A percentile compares a stretch with the other conserved stretches of the same genome.
Evolutionary conservation across 2,113 vertebrate genomes (phyloP).

Genomic region (Tor tambroides): DNA sequence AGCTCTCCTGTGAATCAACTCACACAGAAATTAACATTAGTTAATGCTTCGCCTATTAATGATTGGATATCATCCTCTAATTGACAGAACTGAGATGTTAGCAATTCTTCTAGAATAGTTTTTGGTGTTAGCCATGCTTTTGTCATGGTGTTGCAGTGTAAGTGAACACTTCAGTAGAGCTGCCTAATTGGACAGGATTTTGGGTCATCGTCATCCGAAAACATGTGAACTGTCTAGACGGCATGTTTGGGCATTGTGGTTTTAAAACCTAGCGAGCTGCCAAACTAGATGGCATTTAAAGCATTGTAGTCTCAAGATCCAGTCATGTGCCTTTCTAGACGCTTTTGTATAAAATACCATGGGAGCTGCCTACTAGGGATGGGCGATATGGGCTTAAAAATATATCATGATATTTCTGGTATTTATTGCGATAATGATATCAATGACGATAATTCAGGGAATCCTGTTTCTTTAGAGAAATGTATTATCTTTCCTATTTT

Average conservation of each 20-base stretch:
- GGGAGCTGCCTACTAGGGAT: background rate
- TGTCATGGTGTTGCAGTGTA: background rate
- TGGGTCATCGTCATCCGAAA: background rate
- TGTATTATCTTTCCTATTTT: too few relatives aligned
- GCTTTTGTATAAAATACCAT: background rate
- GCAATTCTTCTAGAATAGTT: background rate
- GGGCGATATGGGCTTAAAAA: too few relatives aligned
- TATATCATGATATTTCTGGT: too few relatives aligned
- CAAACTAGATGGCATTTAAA: background rate
- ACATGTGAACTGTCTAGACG: background rate
- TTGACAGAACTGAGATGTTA: constrained; percentile 1
- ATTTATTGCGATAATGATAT: too few relatives aligned
- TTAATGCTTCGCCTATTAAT: background rate
- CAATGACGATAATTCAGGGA: too few relatives aligned
- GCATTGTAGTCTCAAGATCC: too few relatives aligned
- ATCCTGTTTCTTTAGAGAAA: too few relatives aligned
- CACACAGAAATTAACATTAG: background rate
- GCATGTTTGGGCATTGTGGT: background rate
- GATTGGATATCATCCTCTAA: background rate
- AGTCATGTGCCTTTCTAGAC: too few relatives aligned
- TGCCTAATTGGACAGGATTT: background rate
- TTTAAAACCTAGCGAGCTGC: too few relatives aligned
- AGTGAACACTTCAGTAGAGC: background rate
- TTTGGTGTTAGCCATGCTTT: background rate
- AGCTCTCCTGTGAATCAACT: background rate